Evolutionary conservation across 2,797 vertebrate genomes (phyloP), one percentile per base, ranked within the genome.

Genomic region (Chromobotia macracanthus): DNA sequence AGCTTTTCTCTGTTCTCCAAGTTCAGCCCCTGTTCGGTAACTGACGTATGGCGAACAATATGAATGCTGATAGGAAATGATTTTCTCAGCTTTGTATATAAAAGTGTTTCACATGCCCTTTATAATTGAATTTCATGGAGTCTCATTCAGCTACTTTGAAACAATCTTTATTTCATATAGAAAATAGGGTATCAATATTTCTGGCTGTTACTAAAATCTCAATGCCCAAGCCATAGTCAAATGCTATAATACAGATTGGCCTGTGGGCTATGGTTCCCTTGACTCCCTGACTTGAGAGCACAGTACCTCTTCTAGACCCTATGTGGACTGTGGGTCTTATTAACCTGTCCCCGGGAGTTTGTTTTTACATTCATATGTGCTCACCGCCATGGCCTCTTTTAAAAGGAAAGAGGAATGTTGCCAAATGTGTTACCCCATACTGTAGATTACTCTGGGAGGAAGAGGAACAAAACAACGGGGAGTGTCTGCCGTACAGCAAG

Each of bases 381-480:
- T 82, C 72, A 64, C 80, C 87, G 85, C 86, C 86, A 86, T 85
- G 75, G 81, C 83, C 80, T 80, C 85, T 77, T 85, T 86, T 72
- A 85, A 88, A 90, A 87, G 83, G 83, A 83, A 86, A 74, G 72
- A 86, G 84, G 81, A 87, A 86, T 87, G 80, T 75, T 84, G 81
- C 88, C 88, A 84, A 82, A 84, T 61, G 5, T 58, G 87, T 88
- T 88, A 91, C 92, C 89, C 72, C 83, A 89, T 68, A 64, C 73
- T 88, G 86, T 85, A 86, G 83, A 84, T 86, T 76, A 75, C 72
- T 85, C 71, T n/a, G 53, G 83, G 75, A 86, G 85, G 80, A 86
- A 87, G 77, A 85, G 86, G 88, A 89, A 92, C 88, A 87, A 90
- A 82, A 88, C 89, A 89, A 85, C 79, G 84, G 84, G 73, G 77